These are phyloP conservation scores for Silurus meridionalis DNA, from an alignment of 2,113 vertebrate species.

Conservation along the genomic window DNA sequence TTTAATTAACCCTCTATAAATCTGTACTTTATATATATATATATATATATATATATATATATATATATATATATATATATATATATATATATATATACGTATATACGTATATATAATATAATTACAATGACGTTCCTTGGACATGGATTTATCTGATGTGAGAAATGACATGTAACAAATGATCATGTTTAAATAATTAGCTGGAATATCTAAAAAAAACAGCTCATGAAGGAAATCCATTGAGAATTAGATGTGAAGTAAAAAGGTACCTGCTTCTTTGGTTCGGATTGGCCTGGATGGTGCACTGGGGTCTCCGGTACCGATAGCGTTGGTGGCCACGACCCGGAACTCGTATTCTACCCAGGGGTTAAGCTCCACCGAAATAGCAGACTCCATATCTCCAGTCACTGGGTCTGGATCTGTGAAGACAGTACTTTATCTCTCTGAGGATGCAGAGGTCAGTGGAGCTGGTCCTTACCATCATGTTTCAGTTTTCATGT, in stretches of 20 bases:
- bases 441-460: background rate
- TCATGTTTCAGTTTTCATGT: background rate
- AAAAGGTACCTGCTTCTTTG: constrained; percentile 86
- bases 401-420: constrained; percentile 91
- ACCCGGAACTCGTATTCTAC: constrained; percentile 98
- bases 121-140: no score
- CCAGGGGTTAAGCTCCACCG: constrained; percentile 92
- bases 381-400: constrained; percentile 94
- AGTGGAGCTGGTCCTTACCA: background rate
- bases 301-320: constrained; percentile 90
- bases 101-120: no score
- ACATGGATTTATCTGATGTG: no score
- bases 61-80: no score
- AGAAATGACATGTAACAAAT: no score
- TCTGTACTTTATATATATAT: no score
- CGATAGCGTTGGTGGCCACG: constrained; percentile 90
- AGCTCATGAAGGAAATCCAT: background rate
- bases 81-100: no score
- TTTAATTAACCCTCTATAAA: no score
- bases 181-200: background rate
- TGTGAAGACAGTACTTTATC: constrained; percentile 56
- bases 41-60: no score
- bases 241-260: background rate
- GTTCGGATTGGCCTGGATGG: constrained; percentile 87
- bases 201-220: background rate